Base-by-base conservation (phyloP, 2,797 vertebrate species). In the Morus bassanus region DNA sequence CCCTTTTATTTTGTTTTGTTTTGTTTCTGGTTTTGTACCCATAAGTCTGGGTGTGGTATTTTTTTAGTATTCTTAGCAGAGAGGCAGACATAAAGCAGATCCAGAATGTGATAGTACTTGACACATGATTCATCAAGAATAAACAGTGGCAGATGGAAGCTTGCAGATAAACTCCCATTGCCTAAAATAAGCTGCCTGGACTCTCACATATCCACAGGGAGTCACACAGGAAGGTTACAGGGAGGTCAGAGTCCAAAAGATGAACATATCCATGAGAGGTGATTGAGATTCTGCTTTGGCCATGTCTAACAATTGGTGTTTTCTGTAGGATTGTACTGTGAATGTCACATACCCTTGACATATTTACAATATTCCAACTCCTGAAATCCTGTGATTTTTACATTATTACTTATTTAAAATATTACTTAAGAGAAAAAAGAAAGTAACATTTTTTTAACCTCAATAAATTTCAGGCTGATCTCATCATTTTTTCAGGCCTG, bases 101-200 rank as follows among this genome's bases (percentile, higher is more conserved):
- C 39, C 50, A 91, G 76, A 79, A 75, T 86, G 65, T 68, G 57
- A 35, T 28, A 48, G n/a, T 33, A 65, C 30, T 85, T 10, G 8
- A 88, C 61, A 77, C 17, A 30, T 13, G 61, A 91, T 91, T 88
- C 35, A 79, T 96, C 61, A 88, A 43, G 57, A 91, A 72, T 39
- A 86, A 91, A 78, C 75, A 85, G 51, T 53, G 51, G 78, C 89
- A 94, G 85, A 94, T 87, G 86, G 70, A 95, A 94, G 59, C 61
- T 79, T 76, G 28, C 18, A 65, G 41, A 86, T 57, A 85, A 90
- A 51, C n/a, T 82, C 13, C 9, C 5, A 5, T 33, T 79, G 50
- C 16, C 30, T 86, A 61, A 69, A 87, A 84, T 41, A 74, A 65
- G 46, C 61, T 90, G n/a, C 27, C 59, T 59, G 81, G 13, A 69